Evolutionary conservation across 2,888 invertebrate genomes (phyloP), one percentile per base, ranked within the genome.

Genomic region (Agriopis leucophaearia): DNA sequence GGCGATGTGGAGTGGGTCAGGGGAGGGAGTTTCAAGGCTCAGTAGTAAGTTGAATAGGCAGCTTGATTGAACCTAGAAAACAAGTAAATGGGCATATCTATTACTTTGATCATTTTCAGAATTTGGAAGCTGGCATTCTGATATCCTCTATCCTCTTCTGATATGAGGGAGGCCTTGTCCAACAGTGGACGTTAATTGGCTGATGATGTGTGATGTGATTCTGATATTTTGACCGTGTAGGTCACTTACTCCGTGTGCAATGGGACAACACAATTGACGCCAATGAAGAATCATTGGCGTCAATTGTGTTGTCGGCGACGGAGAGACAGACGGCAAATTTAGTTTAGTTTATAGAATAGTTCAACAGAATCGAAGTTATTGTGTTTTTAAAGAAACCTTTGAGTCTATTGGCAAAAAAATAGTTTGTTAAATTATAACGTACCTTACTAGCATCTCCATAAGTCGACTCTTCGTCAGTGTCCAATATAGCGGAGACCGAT

Each of bases 361-460:
- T 42, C 10, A 42, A 42, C 10, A 13, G 5, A 42, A n/a, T n/a
- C n/a, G n/a, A n/a, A n/a, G n/a, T n/a, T n/a, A n/a, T n/a, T n/a
- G n/a, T 13, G 42, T 42, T 45, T 45, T 15, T 15, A 51, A 18
- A 9, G 3, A 8, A 36, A 36, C 51, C n/a, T n/a, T 8, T 36
- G 7, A 15, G 5, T 16, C 0, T n/a, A n/a, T 55, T 2, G 4
- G 27, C 3, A 27, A 27, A 27, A 27, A 27, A 27, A 1, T 27
- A 2, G 1, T 27, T 27, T 27, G 27, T 27, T 4, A 27, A 27
- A 27, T 27, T 27, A 27, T 27, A 40, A 80, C 85, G 85, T 83
- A 97, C 98, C 91, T 98, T 98, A 85, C 98, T 98, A 0, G 98
- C 98, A 90, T 99, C 98, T 6, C 98, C 98, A 83, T 96, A 97